Base-by-base conservation (phyloP, 2,888 invertebrate species). In the Zygaena filipendulae region DNA sequence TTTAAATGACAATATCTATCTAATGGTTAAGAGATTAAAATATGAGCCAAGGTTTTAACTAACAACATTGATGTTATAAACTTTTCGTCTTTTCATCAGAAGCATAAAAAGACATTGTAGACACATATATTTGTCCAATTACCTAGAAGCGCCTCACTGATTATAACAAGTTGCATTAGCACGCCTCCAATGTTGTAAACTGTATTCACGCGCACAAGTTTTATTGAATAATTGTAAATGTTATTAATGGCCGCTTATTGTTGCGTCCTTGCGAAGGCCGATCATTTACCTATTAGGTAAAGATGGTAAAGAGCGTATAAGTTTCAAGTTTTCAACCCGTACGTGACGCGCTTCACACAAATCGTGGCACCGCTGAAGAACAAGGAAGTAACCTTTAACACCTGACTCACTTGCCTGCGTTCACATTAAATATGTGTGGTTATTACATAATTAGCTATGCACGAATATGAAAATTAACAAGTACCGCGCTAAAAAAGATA, bases 361-460 rank as follows among this genome's bases (percentile, higher is more conserved):
- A 60, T 53, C 47, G 41, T 53, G 47, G 45, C 59, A 52, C 52
- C 16, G 4, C 4, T 16, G 51, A 55, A 52, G 44, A 54, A 63
- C 52, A 49, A 72, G 75, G 75, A 77, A 77, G 58, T 71, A 67
- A 69, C 72, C 71, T 74, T 74, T 70, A 66, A 51, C 63, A 59
- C 52, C 56, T 61, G 61, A 64, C 67, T n/a, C n/a, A n/a, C n/a
- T n/a, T n/a, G n/a, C n/a, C n/a, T n/a, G n/a, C n/a, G n/a, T n/a
- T n/a, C n/a, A n/a, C n/a, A n/a, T n/a, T n/a, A n/a, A n/a, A n/a
- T n/a, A n/a, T n/a, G n/a, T n/a, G n/a, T n/a, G n/a, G n/a, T n/a
- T n/a, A n/a, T n/a, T n/a, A 53, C 49, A 59, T 59, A 58, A 57
- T 72, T 68, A 58, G 64, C 52, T 47, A 59, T 60, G 69, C 71